These are phyloP conservation scores for Coptotermes formosanus DNA, from an alignment of 1,140 invertebrate species.

Conservation along the genomic window DNA sequence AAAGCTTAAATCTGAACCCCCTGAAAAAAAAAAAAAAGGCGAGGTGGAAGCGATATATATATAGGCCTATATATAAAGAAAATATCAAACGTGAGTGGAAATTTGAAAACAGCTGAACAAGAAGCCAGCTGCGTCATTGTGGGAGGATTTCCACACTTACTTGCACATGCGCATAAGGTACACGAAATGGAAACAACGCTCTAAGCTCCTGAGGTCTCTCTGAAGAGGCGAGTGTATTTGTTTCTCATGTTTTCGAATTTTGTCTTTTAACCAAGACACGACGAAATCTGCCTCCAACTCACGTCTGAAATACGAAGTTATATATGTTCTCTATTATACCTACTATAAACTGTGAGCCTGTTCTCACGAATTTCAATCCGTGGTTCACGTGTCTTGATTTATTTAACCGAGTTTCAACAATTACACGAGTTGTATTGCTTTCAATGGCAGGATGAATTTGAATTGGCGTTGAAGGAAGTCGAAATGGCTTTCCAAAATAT, in stretches of 20 bases:
- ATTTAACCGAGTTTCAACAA: too few species aligned
- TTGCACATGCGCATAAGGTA: not conserved
- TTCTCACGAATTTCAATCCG: not conserved
- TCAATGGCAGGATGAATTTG: too few species aligned
- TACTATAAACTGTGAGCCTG: not conserved
- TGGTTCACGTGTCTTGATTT: too few species aligned
- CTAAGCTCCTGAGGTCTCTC: not conserved
- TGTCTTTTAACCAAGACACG: not conserved
- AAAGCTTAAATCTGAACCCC: not conserved
- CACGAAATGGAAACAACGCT: not conserved
- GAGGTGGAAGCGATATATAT: not conserved
- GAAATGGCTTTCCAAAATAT: too few species aligned
- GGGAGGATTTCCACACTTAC: not conserved
- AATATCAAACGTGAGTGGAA: slow-evolving; percentile 13
- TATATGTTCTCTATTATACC: not conserved
- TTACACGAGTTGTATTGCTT: too few species aligned
- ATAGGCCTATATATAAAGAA: not conserved
- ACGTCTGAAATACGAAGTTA: not conserved
- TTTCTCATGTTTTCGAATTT: not conserved
- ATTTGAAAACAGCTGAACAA: not conserved
- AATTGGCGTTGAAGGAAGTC: too few species aligned
- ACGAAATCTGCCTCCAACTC: not conserved
- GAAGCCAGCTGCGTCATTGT: not conserved
- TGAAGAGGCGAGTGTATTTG: not conserved
- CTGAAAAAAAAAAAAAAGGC: not conserved